Evolutionary conservation across 2,888 invertebrate genomes (phyloP).

Genomic region (Chironomus tentans): DNA sequence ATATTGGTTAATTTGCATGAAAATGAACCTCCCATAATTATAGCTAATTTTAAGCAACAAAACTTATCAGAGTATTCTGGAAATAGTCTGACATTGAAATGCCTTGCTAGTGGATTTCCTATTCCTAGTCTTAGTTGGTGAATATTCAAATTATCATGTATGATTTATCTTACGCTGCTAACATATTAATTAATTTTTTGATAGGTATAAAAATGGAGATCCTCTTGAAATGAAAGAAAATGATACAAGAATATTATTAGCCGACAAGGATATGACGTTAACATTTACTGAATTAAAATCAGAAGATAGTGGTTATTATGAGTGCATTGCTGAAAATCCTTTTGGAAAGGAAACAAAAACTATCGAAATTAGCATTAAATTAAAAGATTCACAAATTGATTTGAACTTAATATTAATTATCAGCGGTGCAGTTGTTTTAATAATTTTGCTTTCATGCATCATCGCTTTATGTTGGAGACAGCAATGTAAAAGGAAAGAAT

Average conservation of each 20-base stretch:
- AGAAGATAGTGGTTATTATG: constrained; percentile 51
- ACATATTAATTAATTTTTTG: neutral
- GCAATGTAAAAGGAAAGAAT: too few relatives aligned
- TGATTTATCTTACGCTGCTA: too few relatives aligned
- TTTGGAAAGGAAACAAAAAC: constrained; percentile 41
- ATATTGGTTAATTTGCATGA: constrained; percentile 39
- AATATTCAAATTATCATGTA: constrained; percentile 36
- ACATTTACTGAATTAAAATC: constrained; percentile 47
- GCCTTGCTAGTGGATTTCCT: constrained; percentile 52
- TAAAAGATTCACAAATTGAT: too few relatives aligned
- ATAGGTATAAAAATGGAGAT: constrained; percentile 38
- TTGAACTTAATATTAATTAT: too few relatives aligned
- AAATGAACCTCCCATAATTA: constrained; percentile 41
- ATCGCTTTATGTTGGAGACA: too few relatives aligned
- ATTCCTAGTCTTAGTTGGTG: constrained; percentile 42
- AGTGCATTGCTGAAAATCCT: constrained; percentile 48
- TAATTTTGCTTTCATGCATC: too few relatives aligned
- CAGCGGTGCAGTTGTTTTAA: too few relatives aligned
- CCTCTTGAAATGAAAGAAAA: constrained; percentile 34
- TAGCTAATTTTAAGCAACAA: constrained; percentile 44
- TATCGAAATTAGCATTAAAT: constrained; percentile 40
- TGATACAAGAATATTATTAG: constrained; percentile 25
- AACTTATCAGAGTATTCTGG: constrained; percentile 31
- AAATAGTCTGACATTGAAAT: constrained; percentile 42
- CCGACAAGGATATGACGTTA: constrained; percentile 35